phyloP scores from a whole-genome alignment of 2,888 invertebrate species.

The Flexamia atlantica region DNA sequence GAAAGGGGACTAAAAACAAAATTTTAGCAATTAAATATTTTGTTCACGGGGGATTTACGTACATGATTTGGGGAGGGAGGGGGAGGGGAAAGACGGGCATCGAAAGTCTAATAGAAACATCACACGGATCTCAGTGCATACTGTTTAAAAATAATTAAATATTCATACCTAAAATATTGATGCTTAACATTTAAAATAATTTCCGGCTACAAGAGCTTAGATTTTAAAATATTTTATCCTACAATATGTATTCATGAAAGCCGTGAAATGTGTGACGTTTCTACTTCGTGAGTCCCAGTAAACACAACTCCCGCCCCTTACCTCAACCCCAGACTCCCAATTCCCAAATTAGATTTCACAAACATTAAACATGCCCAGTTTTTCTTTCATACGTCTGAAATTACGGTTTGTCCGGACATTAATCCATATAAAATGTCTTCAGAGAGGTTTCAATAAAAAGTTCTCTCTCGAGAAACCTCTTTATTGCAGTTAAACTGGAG shows the following conservation, averaged over 20 bases:
- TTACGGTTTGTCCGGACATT: background rate
- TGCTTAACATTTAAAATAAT: no score
- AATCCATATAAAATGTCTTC: constrained; percentile 9
- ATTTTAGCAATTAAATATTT: no score
- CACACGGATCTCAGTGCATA: no score
- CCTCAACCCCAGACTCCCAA: constrained; percentile 17
- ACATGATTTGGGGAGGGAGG: no score
- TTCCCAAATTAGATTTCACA: constrained; percentile 54
- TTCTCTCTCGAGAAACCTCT: constrained; percentile 9
- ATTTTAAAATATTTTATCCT: no score
- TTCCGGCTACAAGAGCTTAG: no score
- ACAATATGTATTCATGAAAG: constrained; percentile 33
- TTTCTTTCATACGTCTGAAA: constrained; percentile 13
- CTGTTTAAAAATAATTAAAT: no score
- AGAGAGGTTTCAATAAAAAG: constrained; percentile 16
- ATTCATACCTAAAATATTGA: no score
- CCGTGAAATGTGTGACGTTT: constrained; percentile 7
- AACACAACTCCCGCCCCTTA: background rate
- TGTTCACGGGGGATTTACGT: no score
- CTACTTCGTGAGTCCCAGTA: constrained; percentile 1
- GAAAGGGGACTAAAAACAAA: no score
- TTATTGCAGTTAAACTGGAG: constrained; percentile 36
- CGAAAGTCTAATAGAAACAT: no score
- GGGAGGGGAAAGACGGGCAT: no score
- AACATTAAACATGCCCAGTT: constrained; percentile 46